Evolutionary conservation across 2,797 vertebrate genomes (phyloP).

Genomic region (Euthynnus affinis): DNA sequence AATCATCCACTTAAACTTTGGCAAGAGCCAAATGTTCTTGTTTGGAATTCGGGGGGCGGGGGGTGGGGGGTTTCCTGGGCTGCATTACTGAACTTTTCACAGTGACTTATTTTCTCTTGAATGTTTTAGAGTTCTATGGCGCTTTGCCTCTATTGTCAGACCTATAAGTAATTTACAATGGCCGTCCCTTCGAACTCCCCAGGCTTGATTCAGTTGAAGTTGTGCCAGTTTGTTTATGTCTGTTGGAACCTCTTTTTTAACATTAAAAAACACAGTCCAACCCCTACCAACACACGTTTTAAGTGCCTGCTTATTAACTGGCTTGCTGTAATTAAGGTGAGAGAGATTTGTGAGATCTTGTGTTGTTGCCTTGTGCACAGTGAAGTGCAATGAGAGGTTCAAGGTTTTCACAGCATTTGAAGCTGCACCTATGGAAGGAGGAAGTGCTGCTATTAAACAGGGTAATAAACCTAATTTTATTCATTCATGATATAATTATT

Average conservation of each 20-base stretch:
- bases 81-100: conserved; percentile 67
- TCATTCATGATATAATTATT: not conserved
- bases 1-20: conserved; percentile 84
- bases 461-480: conserved; percentile 58
- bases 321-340: not conserved
- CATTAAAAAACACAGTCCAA: not conserved
- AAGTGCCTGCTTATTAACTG: not conserved
- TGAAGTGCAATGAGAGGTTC: conserved; percentile 86
- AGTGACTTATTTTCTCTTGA: conserved; percentile 60
- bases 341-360: not conserved
- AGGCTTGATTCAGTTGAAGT: conserved; percentile 45
- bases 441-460: not conserved
- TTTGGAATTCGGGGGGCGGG: conserved; percentile 64
- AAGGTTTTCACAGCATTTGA: conserved; percentile 88
- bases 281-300: not conserved
- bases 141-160: conserved; percentile 71
- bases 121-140: conserved; percentile 72
- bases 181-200: conserved; percentile 46
- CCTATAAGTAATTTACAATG: conserved; percentile 65
- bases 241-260: conserved; percentile 8
- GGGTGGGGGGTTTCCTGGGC: conserved; percentile 39
- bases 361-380: conserved; percentile 78
- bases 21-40: conserved; percentile 73
- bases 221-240: conserved; percentile 56
- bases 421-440: conserved; percentile 72